Base-by-base conservation (phyloP, 2,797 vertebrate species). In the Pseudochaenichthys georgianus region DNA sequence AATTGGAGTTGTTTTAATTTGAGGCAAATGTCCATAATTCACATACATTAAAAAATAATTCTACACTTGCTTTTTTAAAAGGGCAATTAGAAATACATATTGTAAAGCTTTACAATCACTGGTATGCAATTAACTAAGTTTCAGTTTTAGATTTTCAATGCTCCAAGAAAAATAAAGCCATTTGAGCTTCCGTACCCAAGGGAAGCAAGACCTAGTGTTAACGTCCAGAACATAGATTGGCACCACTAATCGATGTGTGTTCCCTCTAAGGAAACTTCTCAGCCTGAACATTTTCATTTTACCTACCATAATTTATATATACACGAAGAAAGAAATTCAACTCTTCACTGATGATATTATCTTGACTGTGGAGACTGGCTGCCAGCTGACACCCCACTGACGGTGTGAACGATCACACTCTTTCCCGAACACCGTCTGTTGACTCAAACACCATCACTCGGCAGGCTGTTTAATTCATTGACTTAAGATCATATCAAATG, bases 361-460 rank as follows among this genome's bases (percentile, higher is more conserved):
- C 45, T 63, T 46, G 74, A 42, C 42, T 16, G 1, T 15, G 31
- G 57, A 47, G 34, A 41, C 2, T 15, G 28, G 61, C 57, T 70
- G 54, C 12, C 52, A 43, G 34, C 45, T 57, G 31, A 65, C 67
- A 21, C 43, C 60, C 59, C n/a, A 38, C 41, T 70, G 48, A 67
- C 50, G n/a, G 51, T 13, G 64, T 61, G 70, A 50, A 53, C 52
- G 13, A 83, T 77, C 71, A 53, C 67, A 46, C 31, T 48, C 41
- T 60, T 60, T 70, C 54, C 69, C 21, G n/a, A 55, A 73, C 64
- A 60, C 48, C 12, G 62, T 55, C 58, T 67, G 58, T 54, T 58
- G 55, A 70, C 55, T 54, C 41, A 68, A 64, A n/a, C 53, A 41
- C 10, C n/a, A 43, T 48, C 45, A 5, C 21, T 57, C n/a, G 31